phyloP scores from a whole-genome alignment of 1,140 invertebrate species.

The Brachionus rubens region DNA sequence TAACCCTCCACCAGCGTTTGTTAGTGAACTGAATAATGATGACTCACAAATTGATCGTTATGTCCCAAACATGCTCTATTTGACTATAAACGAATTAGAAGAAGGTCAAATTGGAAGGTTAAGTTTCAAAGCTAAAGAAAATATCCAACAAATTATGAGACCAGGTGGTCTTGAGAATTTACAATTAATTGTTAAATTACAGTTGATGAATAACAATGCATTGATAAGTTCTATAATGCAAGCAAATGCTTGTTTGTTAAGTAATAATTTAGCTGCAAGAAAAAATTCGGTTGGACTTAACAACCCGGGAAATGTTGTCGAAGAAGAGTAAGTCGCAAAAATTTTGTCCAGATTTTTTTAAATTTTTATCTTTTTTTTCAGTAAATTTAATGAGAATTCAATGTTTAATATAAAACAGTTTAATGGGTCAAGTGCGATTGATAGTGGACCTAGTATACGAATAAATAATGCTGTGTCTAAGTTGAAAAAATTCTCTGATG shows the following conservation, averaged over 20 bases:
- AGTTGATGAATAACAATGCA: slow-evolving; percentile 57
- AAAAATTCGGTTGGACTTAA: slow-evolving; percentile 1
- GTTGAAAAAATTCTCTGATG: slow-evolving; percentile 50
- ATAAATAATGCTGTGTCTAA: background rate
- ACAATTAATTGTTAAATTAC: slow-evolving; percentile 54
- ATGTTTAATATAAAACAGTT: slow-evolving; percentile 30
- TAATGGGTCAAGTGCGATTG: background rate
- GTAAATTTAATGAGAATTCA: slow-evolving; percentile 5
- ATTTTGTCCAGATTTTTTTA: background rate
- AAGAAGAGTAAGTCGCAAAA: background rate
- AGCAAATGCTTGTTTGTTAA: slow-evolving; percentile 17
- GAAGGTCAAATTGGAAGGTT: slow-evolving; percentile 58
- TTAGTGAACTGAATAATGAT: slow-evolving; percentile 55
- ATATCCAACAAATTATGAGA: slow-evolving; percentile 54
- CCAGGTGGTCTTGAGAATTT: slow-evolving; percentile 55
- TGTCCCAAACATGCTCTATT: slow-evolving; percentile 49
- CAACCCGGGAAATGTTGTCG: background rate
- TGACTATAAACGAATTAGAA: slow-evolving; percentile 59
- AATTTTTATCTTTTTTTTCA: background rate
- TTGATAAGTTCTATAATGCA: slow-evolving; percentile 22
- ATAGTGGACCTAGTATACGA: background rate
- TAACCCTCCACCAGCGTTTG: slow-evolving; percentile 55
- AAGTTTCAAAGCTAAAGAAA: slow-evolving; percentile 54
- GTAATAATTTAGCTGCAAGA: slow-evolving; percentile 3
- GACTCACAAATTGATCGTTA: slow-evolving; percentile 54